Conservation (phyloP, 2,113 vertebrate genomes). For the Mesembrinibis cayennensis region DNA sequence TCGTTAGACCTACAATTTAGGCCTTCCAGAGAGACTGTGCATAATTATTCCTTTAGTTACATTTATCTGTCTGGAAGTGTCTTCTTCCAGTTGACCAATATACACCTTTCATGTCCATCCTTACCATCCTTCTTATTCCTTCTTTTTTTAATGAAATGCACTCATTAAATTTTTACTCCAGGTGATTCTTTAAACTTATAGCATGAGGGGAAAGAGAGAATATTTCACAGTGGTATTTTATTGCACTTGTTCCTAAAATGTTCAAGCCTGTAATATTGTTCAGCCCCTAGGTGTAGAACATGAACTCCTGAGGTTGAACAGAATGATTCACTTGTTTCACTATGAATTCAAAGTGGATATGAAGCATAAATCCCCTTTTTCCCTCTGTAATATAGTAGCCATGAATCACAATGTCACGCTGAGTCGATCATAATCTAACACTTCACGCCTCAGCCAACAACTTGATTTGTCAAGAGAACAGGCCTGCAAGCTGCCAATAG, state of each 20-base stretch:
- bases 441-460: constrained; percentile 80
- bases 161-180: neutral
- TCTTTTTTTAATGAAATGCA: neutral
- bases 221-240: constrained; percentile 53
- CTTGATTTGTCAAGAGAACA: constrained; percentile 82
- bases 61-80: neutral
- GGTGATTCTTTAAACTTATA: constrained; percentile 24
- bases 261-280: constrained; percentile 64
- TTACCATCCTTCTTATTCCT: neutral
- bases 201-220: neutral
- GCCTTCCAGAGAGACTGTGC: neutral
- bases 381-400: constrained; percentile 70
- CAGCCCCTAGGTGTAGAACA: constrained; percentile 61
- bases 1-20: neutral
- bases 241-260: constrained; percentile 39
- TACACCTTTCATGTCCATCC: neutral
- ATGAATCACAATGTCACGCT: constrained; percentile 76
- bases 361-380: constrained; percentile 76
- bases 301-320: constrained; percentile 67
- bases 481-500: constrained; percentile 69
- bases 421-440: constrained; percentile 78
- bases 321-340: constrained; percentile 75
- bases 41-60: neutral
- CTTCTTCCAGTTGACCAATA: neutral
- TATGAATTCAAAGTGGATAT: constrained; percentile 74